phyloP scores from a whole-genome alignment of 2,888 invertebrate genomes.

The Cylindroiulus punctatus region DNA sequence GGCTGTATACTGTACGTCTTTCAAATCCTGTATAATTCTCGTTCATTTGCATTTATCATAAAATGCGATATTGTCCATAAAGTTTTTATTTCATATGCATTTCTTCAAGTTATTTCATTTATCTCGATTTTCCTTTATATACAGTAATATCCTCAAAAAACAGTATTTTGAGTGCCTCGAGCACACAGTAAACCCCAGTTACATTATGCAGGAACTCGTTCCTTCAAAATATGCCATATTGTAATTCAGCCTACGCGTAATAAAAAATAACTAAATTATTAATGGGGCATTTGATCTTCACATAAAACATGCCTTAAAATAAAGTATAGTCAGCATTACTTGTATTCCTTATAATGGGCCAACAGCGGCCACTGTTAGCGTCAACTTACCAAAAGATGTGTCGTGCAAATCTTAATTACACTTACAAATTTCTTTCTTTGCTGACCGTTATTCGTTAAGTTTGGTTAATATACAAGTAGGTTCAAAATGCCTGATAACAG shows the following conservation, averaged over 20 bases:
- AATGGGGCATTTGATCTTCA: not conserved
- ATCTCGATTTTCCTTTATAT: not conserved
- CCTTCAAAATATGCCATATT: not conserved
- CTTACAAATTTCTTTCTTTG: no score
- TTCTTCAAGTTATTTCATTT: not conserved
- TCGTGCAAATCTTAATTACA: no score
- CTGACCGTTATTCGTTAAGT: no score
- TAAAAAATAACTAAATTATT: slow-evolving; percentile 22
- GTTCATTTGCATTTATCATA: not conserved
- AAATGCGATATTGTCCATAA: not conserved
- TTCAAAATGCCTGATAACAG: no score
- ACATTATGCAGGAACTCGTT: slow-evolving; percentile 3
- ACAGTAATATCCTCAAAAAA: not conserved
- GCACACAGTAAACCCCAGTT: not conserved
- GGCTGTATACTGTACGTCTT: no score
- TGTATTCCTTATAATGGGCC: no score
- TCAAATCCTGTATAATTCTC: not conserved
- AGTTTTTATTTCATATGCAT: not conserved
- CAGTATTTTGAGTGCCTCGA: not conserved
- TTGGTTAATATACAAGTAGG: no score
- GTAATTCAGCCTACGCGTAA: not conserved
- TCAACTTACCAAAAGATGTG: not conserved
- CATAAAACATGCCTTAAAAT: not conserved
- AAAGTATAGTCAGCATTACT: not conserved
- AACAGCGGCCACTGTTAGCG: no score